These are phyloP conservation scores for Haemorhous mexicanus DNA, from an alignment of 2,113 vertebrate genomes.

Conservation along the genomic window DNA sequence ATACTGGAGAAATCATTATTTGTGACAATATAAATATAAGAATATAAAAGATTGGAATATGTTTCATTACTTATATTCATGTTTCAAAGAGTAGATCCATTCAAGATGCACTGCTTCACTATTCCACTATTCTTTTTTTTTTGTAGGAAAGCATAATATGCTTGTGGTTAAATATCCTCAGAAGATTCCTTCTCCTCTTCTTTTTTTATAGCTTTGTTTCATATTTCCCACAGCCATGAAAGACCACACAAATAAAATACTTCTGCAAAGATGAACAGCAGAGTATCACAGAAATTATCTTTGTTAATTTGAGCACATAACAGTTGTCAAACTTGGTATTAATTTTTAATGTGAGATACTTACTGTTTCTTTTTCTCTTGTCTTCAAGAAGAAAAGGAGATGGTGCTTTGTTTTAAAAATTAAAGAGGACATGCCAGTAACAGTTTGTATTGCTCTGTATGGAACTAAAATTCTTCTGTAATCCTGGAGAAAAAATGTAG, in stretches of 20 bases:
- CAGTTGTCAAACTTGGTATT: slow-evolving; percentile 16
- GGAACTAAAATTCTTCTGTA: neutral
- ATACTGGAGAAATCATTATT: neutral
- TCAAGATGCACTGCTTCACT: neutral
- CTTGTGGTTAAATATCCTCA: slow-evolving; percentile 34
- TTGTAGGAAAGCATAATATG: slow-evolving; percentile 21
- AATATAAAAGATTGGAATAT: neutral
- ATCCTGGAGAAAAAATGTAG: neutral
- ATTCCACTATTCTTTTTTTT: neutral
- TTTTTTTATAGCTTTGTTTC: slow-evolving; percentile 27
- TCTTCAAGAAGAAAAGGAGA: slow-evolving; percentile 29
- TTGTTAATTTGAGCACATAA: slow-evolving; percentile 23
- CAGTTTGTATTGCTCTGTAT: neutral
- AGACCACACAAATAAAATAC: slow-evolving; percentile 49
- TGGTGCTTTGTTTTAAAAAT: slow-evolving; percentile 24
- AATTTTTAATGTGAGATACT: slow-evolving; percentile 29
- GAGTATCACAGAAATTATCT: slow-evolving; percentile 47
- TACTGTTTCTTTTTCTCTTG: slow-evolving; percentile 1
- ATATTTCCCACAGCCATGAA: slow-evolving; percentile 23
- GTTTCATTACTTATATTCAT: neutral
- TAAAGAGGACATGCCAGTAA: slow-evolving; percentile 29
- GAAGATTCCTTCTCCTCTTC: neutral
- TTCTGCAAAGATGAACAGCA: slow-evolving; percentile 16
- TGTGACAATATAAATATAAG: neutral
- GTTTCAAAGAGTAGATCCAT: slow-evolving; percentile 13